Evolutionary conservation across 2,888 invertebrate genomes (phyloP).

Genomic region (Bugula neritina): DNA sequence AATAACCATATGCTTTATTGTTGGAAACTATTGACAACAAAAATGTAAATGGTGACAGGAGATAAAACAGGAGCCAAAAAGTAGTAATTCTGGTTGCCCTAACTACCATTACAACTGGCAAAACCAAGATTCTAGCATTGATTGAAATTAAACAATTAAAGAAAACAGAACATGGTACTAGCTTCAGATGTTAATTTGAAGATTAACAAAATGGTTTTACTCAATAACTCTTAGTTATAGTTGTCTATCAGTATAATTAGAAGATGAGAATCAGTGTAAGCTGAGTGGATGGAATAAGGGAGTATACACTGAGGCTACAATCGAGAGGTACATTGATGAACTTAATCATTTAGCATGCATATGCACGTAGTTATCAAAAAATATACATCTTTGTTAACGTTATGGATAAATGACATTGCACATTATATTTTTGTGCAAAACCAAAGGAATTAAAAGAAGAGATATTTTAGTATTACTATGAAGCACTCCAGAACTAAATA

Average conservation of each 20-base stretch:
- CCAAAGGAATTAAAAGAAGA: neutral
- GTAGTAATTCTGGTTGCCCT: no score
- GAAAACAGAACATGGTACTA: neutral
- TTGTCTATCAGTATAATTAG: no score
- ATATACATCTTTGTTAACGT: neutral
- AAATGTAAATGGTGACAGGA: neutral
- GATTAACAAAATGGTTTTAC: no score
- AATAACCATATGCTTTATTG: neutral
- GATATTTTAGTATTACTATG: slow-evolving; percentile 4
- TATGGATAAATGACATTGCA: neutral
- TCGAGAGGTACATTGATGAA: neutral
- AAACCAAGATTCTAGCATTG: neutral
- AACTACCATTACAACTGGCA: neutral
- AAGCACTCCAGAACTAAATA: neutral
- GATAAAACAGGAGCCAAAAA: no score
- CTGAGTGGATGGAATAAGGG: neutral
- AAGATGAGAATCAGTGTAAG: neutral
- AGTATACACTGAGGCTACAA: neutral
- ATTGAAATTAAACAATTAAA: neutral
- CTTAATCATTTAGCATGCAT: no score
- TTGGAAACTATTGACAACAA: neutral
- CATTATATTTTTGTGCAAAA: neutral
- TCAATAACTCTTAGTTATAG: no score
- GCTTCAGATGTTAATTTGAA: no score
- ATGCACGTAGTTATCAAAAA: slow-evolving; percentile 13